Base-by-base conservation (phyloP, 1,140 invertebrate species). In the Heliothis subflexa region DNA sequence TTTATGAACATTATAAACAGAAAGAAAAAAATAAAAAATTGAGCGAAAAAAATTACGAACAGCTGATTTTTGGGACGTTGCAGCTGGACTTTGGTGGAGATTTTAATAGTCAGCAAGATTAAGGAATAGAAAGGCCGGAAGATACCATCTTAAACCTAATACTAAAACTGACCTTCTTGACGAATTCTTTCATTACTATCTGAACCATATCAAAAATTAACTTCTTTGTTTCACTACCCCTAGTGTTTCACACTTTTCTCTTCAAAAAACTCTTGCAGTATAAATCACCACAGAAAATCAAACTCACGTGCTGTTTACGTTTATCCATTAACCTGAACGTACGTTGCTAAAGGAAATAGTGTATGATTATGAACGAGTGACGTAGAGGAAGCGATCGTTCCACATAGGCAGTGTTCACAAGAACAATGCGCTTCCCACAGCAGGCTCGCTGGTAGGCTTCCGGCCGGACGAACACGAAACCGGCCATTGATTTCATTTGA, bases 351-450 rank as follows among this genome's bases (percentile, higher is more conserved):
- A 72, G 68, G 68, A 72, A 72, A 72, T 72, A 45, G 52, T 71
- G 11, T 72, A 33, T 57, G 33, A 57, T 57, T 73, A 73, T 57
- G 71, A 79, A 85, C 59, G 50, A 76, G 49, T 50, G 57, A 25
- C 52, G 82, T 57, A 57, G 81, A 88, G 87, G 87, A 89, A 89
- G 81, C 78, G 82, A 81, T 79, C 75, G 78, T 78, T 84, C 81
- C 79, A 85, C 84, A 85, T 83, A 83, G 33, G 33, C 33, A 33
- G 62, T 70, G 82, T 76, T 77, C 55, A 54, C 70, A 81, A 85
- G 82, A 85, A 87, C 86, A 89, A 89, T 87, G 78, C 64, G 78
- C 80, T 89, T 89, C 87, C 85, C 86, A 89, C 85, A 81, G 81
- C 59, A 14, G 2, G 59, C 47, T 18, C 45, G 55, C 54, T 70